Evolutionary conservation across 2,888 invertebrate genomes (phyloP), one percentile per base, ranked within the genome.

Genomic region (Bursaphelenchus okinawaensis): DNA sequence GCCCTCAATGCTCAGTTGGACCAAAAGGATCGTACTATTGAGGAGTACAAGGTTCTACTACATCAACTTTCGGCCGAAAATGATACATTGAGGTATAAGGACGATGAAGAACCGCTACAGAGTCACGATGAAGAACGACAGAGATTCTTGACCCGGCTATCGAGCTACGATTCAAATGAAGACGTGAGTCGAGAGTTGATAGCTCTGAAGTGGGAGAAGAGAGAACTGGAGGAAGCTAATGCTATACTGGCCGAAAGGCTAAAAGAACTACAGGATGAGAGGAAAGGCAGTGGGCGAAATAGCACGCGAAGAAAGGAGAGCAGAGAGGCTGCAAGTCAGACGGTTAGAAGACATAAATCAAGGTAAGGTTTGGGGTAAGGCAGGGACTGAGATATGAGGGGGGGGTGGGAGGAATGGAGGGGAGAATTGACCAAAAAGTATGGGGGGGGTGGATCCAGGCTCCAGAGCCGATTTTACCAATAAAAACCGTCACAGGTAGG

Each of bases 11-110:
- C 76, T 27, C 80, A 80, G 68, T 57, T 80, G 29, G 65, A 66
- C 20, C 68, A 73, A 27, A 78, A 77, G 51, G 78, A 80, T 16
- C 52, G 61, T 1, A 73, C 76, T 8, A 68, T 80, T 16, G 72
- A 72, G 22, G 69, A 70, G 55, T 80, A 79, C 65, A 67, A 69
- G 23, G 55, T 66, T 27, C 51, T 80, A 23, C 51, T 80, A 19
- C 63, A 69, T 22, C 55, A 63, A 6, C 23, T 70, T 12, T 23
- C 62, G 1, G 1, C 19, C 20, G 26, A 19, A 19, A 22, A 12
- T 16, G n/a, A 40, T 40, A n/a, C n/a, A n/a, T n/a, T n/a, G n/a
- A n/a, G n/a, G n/a, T n/a, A n/a, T n/a, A 12, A 40, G n/a, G 16
- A 19, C 27, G 24, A 23, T 7, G 62, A 62, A 19, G n/a, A 16